phyloP scores from a whole-genome alignment of 2,888 invertebrate species.

The Drosophila fungiperda region DNA sequence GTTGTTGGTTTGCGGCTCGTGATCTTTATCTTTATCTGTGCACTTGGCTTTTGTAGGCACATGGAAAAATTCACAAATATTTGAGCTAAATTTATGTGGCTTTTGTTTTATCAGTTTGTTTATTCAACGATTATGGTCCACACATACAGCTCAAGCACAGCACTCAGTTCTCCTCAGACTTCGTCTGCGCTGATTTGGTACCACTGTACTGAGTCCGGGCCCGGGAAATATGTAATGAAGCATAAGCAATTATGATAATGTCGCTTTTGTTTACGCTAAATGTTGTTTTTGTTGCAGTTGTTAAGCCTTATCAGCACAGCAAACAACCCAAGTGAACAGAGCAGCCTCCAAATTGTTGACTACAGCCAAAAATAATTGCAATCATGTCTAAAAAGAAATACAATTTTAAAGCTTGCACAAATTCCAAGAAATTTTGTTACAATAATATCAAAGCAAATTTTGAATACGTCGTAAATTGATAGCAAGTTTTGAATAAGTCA shows the following conservation, averaged over 20 bases:
- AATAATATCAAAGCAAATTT: background rate
- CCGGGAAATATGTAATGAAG: slow-evolving; percentile 77
- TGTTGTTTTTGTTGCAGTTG: slow-evolving; percentile 25
- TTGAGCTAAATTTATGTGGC: slow-evolving; percentile 71
- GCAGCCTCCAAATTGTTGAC: slow-evolving; percentile 52
- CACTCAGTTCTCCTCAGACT: slow-evolving; percentile 20
- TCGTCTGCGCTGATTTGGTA: slow-evolving; percentile 11
- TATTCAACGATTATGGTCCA: slow-evolving; percentile 68
- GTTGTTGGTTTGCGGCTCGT: slow-evolving; percentile 33
- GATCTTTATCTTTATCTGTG: slow-evolving; percentile 71
- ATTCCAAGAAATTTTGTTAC: background rate
- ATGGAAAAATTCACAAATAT: slow-evolving; percentile 68
- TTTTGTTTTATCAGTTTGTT: slow-evolving; percentile 77
- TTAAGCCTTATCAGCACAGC: slow-evolving; percentile 60
- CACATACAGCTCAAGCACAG: background rate
- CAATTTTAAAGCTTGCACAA: slow-evolving; percentile 3
- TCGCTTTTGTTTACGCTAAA: slow-evolving; percentile 61
- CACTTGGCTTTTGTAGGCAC: slow-evolving; percentile 58
- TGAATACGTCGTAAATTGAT: background rate
- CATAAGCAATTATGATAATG: slow-evolving; percentile 81
- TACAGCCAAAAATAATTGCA: slow-evolving; percentile 23
- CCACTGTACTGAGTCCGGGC: background rate
- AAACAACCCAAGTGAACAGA: slow-evolving; percentile 22
- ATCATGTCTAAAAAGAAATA: background rate
- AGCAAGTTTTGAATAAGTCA: background rate